Evolutionary conservation across 2,797 vertebrate species (phyloP).

Genomic region (Anguilla pacifica): DNA sequence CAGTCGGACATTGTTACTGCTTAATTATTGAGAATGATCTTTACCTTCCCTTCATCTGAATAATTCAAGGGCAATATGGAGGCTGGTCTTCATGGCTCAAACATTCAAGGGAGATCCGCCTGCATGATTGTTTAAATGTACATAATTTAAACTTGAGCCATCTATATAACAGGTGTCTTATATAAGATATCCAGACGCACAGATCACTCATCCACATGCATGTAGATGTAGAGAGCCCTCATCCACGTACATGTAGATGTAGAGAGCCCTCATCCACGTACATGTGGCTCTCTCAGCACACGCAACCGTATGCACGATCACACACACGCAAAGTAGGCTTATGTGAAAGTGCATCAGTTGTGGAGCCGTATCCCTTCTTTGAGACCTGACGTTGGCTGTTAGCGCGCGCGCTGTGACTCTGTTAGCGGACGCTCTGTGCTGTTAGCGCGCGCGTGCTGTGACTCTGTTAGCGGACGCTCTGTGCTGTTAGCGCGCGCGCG

Average conservation of each 20-base stretch:
- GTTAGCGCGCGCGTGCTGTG: background rate
- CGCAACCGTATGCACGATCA: background rate
- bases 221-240: too few species aligned
- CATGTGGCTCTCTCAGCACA: background rate
- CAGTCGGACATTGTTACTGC: background rate
- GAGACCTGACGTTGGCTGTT: background rate
- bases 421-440: background rate
- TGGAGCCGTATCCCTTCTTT: background rate
- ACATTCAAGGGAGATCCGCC: background rate
- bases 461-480: background rate
- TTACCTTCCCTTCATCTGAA: slow-evolving; percentile 1
- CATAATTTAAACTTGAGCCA: background rate
- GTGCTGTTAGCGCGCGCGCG: background rate
- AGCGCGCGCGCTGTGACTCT: background rate
- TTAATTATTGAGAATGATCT: slow-evolving; percentile 15
- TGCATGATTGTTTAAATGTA: background rate
- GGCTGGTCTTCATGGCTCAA: too few species aligned
- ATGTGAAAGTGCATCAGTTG: background rate
- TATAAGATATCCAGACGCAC: background rate
- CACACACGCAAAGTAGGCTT: background rate
- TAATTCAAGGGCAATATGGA: slow-evolving; percentile 15
- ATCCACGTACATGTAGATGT: too few species aligned
- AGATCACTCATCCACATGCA: background rate
- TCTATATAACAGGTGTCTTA: background rate
- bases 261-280: too few species aligned